Percentiles rank a stretch among this genome's conserved stretches.
Evolutionary conservation across 2,113 vertebrate genomes (phyloP).

Genomic region (Macaca fascicularis): T2T-MFA8v1.1 NC_088386.1:49322001-49322500

Average conservation of each 20-base stretch:
- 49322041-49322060: background rate
- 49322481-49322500: background rate
- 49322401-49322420: background rate
- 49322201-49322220: background rate
- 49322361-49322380: background rate
- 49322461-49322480: background rate
- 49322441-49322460: background rate
- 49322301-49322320: background rate
- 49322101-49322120: background rate
- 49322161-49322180: background rate
- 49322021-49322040: too few species aligned
- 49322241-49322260: background rate
- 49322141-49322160: background rate
- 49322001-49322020: too few species aligned
- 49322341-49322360: background rate
- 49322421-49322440: background rate
- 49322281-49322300: background rate
- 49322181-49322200: background rate
- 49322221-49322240: background rate
- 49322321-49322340: background rate
- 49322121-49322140: background rate
- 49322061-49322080: background rate
- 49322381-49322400: background rate
- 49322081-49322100: background rate
- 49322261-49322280: background rate